Evolutionary conservation across 2,797 vertebrate genomes (phyloP), one percentile per base, ranked within the genome.

Genomic region (Chaenodraco wilsoni): DNA sequence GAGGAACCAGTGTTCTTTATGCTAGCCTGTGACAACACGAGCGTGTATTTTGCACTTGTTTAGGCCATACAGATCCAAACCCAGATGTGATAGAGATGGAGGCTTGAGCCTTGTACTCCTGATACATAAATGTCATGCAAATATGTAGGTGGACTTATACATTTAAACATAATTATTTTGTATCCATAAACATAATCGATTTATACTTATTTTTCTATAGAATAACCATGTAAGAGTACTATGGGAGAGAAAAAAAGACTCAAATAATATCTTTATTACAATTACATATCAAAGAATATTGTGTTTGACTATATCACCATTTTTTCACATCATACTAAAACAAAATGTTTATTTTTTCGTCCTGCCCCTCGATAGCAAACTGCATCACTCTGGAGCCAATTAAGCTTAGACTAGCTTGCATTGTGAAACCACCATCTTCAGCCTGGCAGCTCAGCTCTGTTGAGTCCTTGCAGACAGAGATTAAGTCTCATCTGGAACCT

Each of bases 201-300:
- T 94, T 95, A 72, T 93, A 94, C 88, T 94, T 94, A 95, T 95
- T 95, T 95, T 94, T 94, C 91, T 94, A 93, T 92, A 92, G 67
- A 65, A 81, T 69, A 83, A 78, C 49, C 31, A 78, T 81, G 64
- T 76, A 41, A 74, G 87, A 81, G 52, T 69, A 76, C 52, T 81
- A 63, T 65, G 72, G 74, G 49, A 81, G 76, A 19, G 55, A 74
- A 70, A 83, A 46, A 69, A 37, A 37, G 8, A 37, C 37, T 78
- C 21, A 58, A 71, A 57, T 31, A 60, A 54, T 74, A 88, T 88
- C 70, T 88, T 89, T 87, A 82, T 78, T 70, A 73, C 15, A 69
- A 73, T 45, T 33, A 81, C 88, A 89, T 91, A 87, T 91, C 87
- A 86, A 83, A 78, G 56, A 69, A 84, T 84, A 86, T 89, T 85